These are phyloP conservation scores for Nasonia oneida DNA, from an alignment of 2,888 invertebrate species.

Conservation along the genomic window DNA sequence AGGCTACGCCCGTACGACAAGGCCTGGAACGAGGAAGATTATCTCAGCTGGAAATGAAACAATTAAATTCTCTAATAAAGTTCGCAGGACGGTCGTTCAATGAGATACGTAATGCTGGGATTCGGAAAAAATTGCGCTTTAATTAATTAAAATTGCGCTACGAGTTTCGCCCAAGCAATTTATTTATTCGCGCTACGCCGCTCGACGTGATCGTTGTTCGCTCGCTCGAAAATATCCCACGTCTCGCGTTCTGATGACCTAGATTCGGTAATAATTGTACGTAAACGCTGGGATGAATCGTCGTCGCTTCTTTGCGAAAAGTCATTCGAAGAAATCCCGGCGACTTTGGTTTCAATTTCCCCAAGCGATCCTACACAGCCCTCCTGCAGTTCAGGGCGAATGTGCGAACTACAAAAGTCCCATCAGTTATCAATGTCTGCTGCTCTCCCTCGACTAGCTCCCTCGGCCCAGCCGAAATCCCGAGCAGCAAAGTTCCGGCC, in stretches of 20 bases:
- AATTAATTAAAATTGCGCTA: too few species aligned
- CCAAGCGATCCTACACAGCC: background rate
- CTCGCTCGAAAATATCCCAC: too few species aligned
- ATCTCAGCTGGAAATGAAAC: background rate
- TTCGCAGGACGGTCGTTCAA: background rate
- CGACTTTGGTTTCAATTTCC: conserved; percentile 52
- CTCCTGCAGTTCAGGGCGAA: background rate
- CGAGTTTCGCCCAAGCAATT: too few species aligned
- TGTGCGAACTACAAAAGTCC: conserved; percentile 48
- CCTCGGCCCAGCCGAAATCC: conserved; percentile 6
- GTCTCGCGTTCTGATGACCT: too few species aligned
- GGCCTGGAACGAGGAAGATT: background rate
- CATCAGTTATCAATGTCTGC: conserved; percentile 57
- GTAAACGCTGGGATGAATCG: background rate
- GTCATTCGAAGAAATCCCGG: background rate
- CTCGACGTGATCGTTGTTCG: too few species aligned
- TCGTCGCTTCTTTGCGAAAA: background rate
- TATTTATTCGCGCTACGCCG: too few species aligned
- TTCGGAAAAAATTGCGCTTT: too few species aligned
- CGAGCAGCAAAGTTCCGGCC: conserved; percentile 7
- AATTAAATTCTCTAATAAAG: conserved; percentile 6
- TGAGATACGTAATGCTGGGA: background rate
- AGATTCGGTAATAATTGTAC: background rate
- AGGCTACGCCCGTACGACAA: background rate
- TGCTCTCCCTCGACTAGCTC: background rate